Conservation (phyloP, 1,140 invertebrate species). For the Lutraria rhynchaena region DNA sequence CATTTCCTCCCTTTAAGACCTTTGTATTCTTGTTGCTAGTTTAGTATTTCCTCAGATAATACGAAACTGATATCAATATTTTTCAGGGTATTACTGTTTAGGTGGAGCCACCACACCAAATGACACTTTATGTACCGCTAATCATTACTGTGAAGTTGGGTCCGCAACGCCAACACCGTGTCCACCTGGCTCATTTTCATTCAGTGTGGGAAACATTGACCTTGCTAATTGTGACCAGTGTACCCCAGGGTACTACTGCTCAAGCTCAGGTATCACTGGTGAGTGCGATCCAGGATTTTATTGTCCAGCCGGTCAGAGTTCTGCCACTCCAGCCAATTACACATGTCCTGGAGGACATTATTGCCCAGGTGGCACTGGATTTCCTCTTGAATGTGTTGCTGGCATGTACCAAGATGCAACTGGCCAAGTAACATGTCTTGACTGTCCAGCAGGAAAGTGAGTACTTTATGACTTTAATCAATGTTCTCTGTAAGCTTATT, state of each 20-base stretch:
- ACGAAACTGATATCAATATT: neutral
- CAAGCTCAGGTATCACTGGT: constrained; percentile 73
- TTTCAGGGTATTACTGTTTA: constrained; percentile 73
- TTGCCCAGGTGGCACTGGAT: constrained; percentile 70
- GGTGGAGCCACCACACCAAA: constrained; percentile 71
- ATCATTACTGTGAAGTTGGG: constrained; percentile 74
- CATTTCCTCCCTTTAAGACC: too few relatives aligned
- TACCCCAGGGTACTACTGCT: constrained; percentile 78
- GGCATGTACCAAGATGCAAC: constrained; percentile 77
- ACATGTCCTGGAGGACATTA: constrained; percentile 79
- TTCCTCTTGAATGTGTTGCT: constrained; percentile 70
- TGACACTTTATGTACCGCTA: constrained; percentile 70
- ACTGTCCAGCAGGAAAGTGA: constrained; percentile 78
- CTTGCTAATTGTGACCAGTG: constrained; percentile 72
- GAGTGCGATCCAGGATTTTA: constrained; percentile 76
- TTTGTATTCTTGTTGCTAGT: too few relatives aligned
- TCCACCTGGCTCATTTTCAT: constrained; percentile 76
- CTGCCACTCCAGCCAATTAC: constrained; percentile 71
- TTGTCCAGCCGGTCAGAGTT: constrained; percentile 77
- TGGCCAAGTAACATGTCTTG: constrained; percentile 69
- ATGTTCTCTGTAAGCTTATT: too few relatives aligned
- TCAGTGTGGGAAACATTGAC: constrained; percentile 69
- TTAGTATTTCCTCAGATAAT: too few relatives aligned
- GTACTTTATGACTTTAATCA: too few relatives aligned
- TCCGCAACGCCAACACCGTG: constrained; percentile 74